Percentiles rank a stretch among this genome's conserved stretches.
These are phyloP conservation scores for Hypena proboscidalis DNA, from an alignment of 2,888 invertebrate genomes.

Conservation along the genomic window DNA sequence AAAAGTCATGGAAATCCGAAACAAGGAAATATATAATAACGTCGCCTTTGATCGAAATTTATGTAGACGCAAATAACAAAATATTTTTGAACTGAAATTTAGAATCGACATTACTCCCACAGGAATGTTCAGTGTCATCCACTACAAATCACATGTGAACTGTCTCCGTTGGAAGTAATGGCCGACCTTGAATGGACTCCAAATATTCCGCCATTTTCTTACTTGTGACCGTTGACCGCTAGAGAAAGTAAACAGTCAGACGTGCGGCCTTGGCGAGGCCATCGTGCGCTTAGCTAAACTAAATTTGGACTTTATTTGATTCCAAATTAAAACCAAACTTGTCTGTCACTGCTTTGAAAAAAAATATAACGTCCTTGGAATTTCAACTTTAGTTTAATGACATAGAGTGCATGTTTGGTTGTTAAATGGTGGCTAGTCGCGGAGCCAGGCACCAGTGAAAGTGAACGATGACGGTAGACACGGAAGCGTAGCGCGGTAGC, in stretches of 20 bases:
- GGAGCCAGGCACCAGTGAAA: slow-evolving; percentile 68
- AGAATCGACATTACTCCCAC: not conserved
- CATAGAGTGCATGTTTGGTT: slow-evolving; percentile 53
- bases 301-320: slow-evolving; percentile 46
- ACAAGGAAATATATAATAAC: slow-evolving; percentile 2
- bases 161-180: slow-evolving; percentile 18
- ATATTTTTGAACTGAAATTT: not conserved
- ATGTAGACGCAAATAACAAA: slow-evolving; percentile 1
- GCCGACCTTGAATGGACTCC: slow-evolving; percentile 64
- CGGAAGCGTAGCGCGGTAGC: slow-evolving; percentile 74
- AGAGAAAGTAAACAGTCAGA: slow-evolving; percentile 78
- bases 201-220: slow-evolving; percentile 53
- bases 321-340: slow-evolving; percentile 51
- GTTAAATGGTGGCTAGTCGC: slow-evolving; percentile 47
- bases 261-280: slow-evolving; percentile 77
- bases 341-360: slow-evolving; percentile 50
- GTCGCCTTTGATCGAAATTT: slow-evolving; percentile 1
- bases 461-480: slow-evolving; percentile 72
- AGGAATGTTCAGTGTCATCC: not conserved
- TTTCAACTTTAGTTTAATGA: slow-evolving; percentile 44
- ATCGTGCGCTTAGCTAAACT: slow-evolving; percentile 34
- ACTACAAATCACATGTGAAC: not conserved
- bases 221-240: slow-evolving; percentile 74
- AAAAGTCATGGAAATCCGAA: not conserved
- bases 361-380: slow-evolving; percentile 48